A percentile compares a stretch with the other conserved stretches of the same genome.
phyloP scores from a whole-genome alignment of 2,113 vertebrate species.

The Scomber japonicus region DNA sequence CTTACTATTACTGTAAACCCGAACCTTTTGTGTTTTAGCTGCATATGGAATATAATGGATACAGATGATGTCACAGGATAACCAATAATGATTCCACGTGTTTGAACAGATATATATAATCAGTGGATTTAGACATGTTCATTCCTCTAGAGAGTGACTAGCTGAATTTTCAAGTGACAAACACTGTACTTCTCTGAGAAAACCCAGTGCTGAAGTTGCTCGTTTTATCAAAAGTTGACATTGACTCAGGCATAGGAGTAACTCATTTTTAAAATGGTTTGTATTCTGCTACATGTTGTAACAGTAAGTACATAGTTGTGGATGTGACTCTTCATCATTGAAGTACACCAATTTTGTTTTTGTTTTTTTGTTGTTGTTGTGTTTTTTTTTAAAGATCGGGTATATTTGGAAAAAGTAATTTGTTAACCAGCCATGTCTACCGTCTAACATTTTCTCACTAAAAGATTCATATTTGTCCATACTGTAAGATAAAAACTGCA shows the following conservation, averaged over 20 bases:
- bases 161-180: background rate
- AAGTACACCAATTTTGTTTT: background rate
- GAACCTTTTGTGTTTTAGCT: background rate
- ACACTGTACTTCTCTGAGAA: background rate
- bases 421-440: background rate
- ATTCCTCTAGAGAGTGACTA: background rate
- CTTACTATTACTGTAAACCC: background rate
- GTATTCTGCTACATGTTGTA: background rate
- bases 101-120: too few relatives aligned
- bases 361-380: background rate
- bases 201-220: background rate
- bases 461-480: background rate
- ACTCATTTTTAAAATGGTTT: background rate
- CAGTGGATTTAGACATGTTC: too few relatives aligned
- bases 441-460: background rate
- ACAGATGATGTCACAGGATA: background rate
- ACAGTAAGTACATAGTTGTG: background rate
- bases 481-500: too few relatives aligned
- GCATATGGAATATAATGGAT: background rate
- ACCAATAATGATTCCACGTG: background rate
- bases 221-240: background rate
- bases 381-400: background rate
- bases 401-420: background rate
- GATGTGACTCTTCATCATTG: background rate
- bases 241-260: background rate